phyloP scores from a whole-genome alignment of 2,113 vertebrate species.

The Prionailurus bengalensis region DNA sequence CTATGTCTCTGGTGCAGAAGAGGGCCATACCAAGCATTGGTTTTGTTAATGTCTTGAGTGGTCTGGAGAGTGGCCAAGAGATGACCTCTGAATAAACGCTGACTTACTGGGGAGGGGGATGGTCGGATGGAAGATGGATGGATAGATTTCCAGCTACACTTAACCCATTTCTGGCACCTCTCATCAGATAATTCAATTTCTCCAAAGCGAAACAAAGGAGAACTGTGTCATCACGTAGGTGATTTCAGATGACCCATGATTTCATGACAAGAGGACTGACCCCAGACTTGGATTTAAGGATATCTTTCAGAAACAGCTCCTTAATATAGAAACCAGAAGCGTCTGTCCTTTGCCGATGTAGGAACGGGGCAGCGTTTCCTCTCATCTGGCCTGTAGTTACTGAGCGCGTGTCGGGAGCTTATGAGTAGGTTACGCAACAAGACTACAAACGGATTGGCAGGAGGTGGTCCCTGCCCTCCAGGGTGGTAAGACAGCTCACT shows the following conservation, averaged over 20 bases:
- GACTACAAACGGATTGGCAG: background rate
- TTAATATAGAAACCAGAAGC: background rate
- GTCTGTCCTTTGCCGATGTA: rapidly evolving
- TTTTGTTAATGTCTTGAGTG: background rate
- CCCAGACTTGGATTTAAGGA: background rate
- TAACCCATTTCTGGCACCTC: background rate
- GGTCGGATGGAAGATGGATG: background rate
- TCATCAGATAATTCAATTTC: background rate
- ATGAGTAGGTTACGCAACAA: background rate
- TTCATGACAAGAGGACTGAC: background rate
- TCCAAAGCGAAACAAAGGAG: background rate
- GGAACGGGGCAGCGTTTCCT: background rate
- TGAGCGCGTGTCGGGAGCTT: rapidly evolving
- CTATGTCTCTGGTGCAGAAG: background rate
- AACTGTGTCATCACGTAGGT: background rate
- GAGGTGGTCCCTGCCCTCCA: background rate
- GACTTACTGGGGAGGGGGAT: background rate
- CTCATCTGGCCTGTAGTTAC: background rate
- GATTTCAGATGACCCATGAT: background rate
- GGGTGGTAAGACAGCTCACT: background rate
- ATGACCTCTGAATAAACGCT: background rate
- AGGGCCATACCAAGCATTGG: rapidly evolving
- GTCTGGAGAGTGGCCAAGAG: background rate
- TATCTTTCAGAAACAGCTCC: background rate
- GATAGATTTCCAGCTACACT: background rate